These are phyloP conservation scores for Chironomus riparius DNA, from an alignment of 2,888 invertebrate genomes.

Conservation along the genomic window DNA sequence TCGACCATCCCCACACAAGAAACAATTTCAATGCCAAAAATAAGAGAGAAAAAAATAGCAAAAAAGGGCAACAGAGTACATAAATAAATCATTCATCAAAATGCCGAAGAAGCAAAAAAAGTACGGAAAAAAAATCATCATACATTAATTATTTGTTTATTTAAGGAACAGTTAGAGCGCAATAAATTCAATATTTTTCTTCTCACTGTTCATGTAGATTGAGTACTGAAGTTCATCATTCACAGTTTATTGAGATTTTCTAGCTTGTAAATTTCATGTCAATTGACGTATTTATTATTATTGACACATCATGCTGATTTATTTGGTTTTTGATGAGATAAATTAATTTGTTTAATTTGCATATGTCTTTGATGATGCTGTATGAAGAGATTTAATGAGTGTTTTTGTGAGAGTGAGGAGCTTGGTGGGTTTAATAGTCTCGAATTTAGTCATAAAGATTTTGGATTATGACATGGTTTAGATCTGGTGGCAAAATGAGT, in stretches of 20 bases:
- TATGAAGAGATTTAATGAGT: too few relatives aligned
- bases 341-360: too few relatives aligned
- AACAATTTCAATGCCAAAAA: neutral
- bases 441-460: too few relatives aligned
- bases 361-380: too few relatives aligned
- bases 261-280: neutral
- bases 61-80: neutral
- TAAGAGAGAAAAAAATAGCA: neutral
- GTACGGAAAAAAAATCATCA: neutral
- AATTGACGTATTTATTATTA: neutral
- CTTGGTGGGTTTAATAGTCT: too few relatives aligned
- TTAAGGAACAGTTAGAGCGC: neutral
- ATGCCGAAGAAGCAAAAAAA: neutral
- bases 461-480: too few relatives aligned
- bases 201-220: neutral
- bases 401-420: too few relatives aligned
- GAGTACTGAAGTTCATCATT: neutral
- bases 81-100: neutral
- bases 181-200: neutral
- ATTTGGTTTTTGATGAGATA: neutral
- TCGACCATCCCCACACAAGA: too few relatives aligned
- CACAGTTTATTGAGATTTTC: neutral
- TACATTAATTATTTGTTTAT: conserved; percentile 2
- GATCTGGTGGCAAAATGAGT: too few relatives aligned
- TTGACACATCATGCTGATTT: neutral